Evolutionary conservation across 2,113 vertebrate species (phyloP).

Genomic region (Heteronetta atricapilla): DNA sequence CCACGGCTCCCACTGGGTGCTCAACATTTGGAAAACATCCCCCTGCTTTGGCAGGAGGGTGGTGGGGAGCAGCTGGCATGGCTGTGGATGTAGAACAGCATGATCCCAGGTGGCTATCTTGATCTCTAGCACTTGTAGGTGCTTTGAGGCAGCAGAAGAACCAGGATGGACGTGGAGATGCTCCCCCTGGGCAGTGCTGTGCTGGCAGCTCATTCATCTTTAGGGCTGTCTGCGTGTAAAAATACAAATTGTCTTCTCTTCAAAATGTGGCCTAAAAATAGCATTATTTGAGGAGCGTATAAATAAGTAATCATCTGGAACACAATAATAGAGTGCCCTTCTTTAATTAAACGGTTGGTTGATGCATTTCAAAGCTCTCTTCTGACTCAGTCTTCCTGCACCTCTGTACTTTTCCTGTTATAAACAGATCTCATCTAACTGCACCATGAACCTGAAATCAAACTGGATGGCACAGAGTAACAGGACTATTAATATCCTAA

Average conservation of each 20-base stretch:
- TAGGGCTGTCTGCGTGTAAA: background rate
- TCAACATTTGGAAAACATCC: too few relatives aligned
- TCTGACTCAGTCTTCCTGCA: constrained; percentile 45
- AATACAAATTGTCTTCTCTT: constrained; percentile 33
- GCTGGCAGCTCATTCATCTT: constrained; percentile 31
- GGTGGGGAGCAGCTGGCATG: background rate
- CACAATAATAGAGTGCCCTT: constrained; percentile 40
- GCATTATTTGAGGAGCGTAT: constrained; percentile 26
- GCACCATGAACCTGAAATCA: constrained; percentile 51
- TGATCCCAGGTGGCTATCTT: background rate
- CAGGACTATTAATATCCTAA: constrained; percentile 50
- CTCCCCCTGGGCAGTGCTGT: background rate
- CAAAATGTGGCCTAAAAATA: constrained; percentile 51
- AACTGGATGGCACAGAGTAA: background rate
- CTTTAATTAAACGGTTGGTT: constrained; percentile 57
- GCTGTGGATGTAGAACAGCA: background rate
- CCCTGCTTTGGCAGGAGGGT: background rate
- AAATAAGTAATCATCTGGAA: constrained; percentile 63
- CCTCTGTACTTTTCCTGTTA: constrained; percentile 30
- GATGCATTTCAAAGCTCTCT: constrained; percentile 58
- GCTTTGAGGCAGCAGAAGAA: background rate
- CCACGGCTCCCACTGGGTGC: too few relatives aligned
- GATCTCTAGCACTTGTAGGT: background rate
- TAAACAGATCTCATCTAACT: constrained; percentile 23
- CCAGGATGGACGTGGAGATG: background rate